phyloP scores from a whole-genome alignment of 2,888 invertebrate species.

The Agrypnus murinus region DNA sequence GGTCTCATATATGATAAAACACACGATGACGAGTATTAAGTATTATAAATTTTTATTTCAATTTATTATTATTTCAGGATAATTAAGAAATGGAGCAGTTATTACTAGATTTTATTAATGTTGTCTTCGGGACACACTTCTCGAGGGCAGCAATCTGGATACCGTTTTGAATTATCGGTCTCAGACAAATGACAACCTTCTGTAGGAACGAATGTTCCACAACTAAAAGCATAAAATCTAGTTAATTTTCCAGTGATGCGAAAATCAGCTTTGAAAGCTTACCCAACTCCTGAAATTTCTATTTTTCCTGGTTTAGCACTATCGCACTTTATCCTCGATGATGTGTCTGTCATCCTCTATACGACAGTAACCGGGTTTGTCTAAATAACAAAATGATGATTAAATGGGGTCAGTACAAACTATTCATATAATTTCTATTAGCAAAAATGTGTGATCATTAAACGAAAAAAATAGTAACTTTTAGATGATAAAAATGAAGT shows the following conservation, averaged over 20 bases:
- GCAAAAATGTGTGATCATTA: too few species aligned
- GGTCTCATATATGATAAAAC: too few species aligned
- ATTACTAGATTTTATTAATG: too few species aligned
- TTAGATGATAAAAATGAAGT: too few species aligned
- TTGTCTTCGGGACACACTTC: background rate
- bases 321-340: background rate
- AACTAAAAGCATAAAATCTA: background rate
- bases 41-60: too few species aligned
- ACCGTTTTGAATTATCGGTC: background rate
- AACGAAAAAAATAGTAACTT: too few species aligned
- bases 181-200: background rate
- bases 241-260: background rate
- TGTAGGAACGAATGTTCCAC: background rate
- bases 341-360: background rate
- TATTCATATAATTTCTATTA: too few species aligned
- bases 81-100: too few species aligned
- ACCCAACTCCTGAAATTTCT: background rate
- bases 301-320: background rate
- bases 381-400: too few species aligned
- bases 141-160: slow-evolving; percentile 6
- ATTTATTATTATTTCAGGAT: too few species aligned
- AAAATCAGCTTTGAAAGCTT: background rate
- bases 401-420: too few species aligned
- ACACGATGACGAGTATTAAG: too few species aligned
- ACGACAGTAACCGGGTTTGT: background rate